A percentile compares a stretch with the other conserved stretches of the same genome.
These are phyloP conservation scores for Chrysopa pallens DNA, from an alignment of 1,140 invertebrate species.

Conservation along the genomic window DNA sequence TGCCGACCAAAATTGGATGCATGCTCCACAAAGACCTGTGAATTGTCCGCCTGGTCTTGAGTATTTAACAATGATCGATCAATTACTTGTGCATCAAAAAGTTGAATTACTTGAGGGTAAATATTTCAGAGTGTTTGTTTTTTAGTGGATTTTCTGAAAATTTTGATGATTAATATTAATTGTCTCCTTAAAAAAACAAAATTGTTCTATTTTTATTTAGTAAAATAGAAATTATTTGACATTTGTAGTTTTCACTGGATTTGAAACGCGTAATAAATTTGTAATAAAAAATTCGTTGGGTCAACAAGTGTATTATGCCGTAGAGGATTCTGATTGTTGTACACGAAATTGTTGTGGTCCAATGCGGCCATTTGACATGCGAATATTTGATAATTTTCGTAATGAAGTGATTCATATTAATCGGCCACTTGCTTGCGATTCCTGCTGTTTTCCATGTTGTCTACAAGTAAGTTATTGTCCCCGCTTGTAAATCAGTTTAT, in stretches of 20 bases:
- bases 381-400: slow-evolving; percentile 57
- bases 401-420: slow-evolving; percentile 64
- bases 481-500: not conserved
- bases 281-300: slow-evolving; percentile 56
- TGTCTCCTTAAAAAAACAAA: too few relatives aligned
- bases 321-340: slow-evolving; percentile 67
- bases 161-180: too few relatives aligned
- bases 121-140: too few relatives aligned
- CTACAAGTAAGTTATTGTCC: slow-evolving; percentile 38
- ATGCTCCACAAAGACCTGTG: slow-evolving; percentile 45
- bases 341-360: slow-evolving; percentile 62
- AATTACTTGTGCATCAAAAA: slow-evolving; percentile 75
- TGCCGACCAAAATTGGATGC: slow-evolving; percentile 40
- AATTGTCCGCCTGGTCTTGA: slow-evolving; percentile 82
- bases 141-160: too few relatives aligned
- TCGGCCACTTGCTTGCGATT: slow-evolving; percentile 55
- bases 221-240: not conserved
- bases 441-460: slow-evolving; percentile 70
- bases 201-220: too few relatives aligned
- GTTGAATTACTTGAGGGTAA: slow-evolving; percentile 66
- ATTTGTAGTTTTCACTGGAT: slow-evolving; percentile 52
- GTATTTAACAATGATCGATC: slow-evolving; percentile 81
- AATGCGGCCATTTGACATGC: slow-evolving; percentile 66
- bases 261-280: slow-evolving; percentile 82
- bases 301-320: slow-evolving; percentile 68